Evolutionary conservation across 1,140 invertebrate species (phyloP).

Genomic region (Drosophila santomea): DNA sequence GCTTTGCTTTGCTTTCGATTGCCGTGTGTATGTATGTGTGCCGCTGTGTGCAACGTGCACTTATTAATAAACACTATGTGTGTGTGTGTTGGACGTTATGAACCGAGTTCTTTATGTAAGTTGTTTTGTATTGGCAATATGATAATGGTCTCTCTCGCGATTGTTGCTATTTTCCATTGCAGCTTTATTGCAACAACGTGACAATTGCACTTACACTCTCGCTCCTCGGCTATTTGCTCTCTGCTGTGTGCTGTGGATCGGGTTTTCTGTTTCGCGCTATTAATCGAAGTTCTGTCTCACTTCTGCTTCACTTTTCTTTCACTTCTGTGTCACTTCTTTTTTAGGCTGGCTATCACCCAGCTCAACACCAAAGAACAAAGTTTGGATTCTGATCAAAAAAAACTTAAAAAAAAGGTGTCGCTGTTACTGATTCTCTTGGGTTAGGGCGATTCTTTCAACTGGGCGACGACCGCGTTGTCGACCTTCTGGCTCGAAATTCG

Average conservation of each 20-base stretch:
- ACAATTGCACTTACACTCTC: constrained; percentile 32
- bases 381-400: too few species aligned
- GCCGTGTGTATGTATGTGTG: too few species aligned
- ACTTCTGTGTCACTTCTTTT: constrained; percentile 5
- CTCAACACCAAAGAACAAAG: constrained; percentile 6
- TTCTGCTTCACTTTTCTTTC: not conserved
- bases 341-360: not conserved
- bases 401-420: not conserved
- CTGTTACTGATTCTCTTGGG: constrained; percentile 1
- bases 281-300: too few species aligned
- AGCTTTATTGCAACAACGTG: constrained; percentile 31
- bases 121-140: constrained; percentile 32
- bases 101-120: constrained; percentile 42
- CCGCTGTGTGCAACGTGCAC: constrained; percentile 36
- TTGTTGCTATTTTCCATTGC: not conserved
- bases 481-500: constrained; percentile 65
- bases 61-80: constrained; percentile 39
- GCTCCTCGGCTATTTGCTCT: not conserved
- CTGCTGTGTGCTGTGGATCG: not conserved
- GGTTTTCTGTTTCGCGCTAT: not conserved
- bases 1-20: constrained; percentile 5
- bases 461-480: constrained; percentile 12
- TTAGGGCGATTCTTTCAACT: not conserved
- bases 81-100: constrained; percentile 22
- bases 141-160: constrained; percentile 17